Conservation (phyloP, 1,140 invertebrate species). For the Pachypsylla venusta region DNA sequence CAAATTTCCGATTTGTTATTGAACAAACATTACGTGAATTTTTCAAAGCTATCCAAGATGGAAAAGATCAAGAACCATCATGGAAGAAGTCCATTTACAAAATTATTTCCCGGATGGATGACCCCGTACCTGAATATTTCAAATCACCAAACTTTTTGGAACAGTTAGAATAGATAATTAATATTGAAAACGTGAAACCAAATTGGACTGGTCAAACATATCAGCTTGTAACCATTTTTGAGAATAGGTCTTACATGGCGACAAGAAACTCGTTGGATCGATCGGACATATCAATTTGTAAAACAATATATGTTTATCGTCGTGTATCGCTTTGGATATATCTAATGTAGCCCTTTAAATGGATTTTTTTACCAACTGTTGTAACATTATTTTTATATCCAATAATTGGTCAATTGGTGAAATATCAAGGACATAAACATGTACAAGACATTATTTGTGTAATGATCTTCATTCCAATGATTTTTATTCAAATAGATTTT, state of each 20-base stretch:
- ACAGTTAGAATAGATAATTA: slow-evolving; percentile 71
- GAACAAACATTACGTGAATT: slow-evolving; percentile 96
- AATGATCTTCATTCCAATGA: too few species aligned
- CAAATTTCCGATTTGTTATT: slow-evolving; percentile 89
- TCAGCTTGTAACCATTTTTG: too few species aligned
- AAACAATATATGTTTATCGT: background rate
- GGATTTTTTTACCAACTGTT: too few species aligned
- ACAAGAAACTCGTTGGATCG: background rate
- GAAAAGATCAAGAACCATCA: slow-evolving; percentile 93
- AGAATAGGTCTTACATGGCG: background rate
- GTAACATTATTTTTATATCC: too few species aligned
- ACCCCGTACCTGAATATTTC: slow-evolving; percentile 98
- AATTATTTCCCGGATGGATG: slow-evolving; percentile 95
- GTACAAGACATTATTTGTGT: too few species aligned
- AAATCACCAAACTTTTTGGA: slow-evolving; percentile 98
- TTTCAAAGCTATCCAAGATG: slow-evolving; percentile 90
- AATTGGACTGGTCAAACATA: too few species aligned
- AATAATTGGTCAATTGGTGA: too few species aligned
- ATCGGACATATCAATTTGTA: background rate
- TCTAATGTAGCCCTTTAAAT: too few species aligned
- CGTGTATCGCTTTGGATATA: background rate
- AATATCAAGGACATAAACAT: too few species aligned
- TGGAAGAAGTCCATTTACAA: slow-evolving; percentile 99
- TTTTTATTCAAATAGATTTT: too few species aligned
- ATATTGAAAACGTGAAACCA: too few species aligned